phyloP scores from a whole-genome alignment of 2,113 vertebrate species.

The Albula glossodonta region DNA sequence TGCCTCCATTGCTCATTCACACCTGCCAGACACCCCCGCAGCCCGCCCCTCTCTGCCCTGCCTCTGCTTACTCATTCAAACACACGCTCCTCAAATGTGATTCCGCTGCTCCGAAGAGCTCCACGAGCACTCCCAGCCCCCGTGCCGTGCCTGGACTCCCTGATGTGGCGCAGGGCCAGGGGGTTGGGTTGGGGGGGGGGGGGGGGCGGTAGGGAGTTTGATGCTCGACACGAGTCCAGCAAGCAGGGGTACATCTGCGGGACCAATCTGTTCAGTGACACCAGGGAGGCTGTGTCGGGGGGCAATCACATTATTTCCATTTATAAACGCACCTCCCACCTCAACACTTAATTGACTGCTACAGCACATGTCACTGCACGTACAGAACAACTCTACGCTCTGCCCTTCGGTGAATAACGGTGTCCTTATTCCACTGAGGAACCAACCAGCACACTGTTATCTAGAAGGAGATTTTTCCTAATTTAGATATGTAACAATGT shows the following conservation, averaged over 20 bases:
- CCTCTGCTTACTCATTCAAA: constrained; percentile 43
- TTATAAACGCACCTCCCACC: too few relatives aligned
- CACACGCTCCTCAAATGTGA: constrained; percentile 43
- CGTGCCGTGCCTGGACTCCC: constrained; percentile 26
- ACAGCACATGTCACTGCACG: too few relatives aligned
- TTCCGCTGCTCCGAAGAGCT: constrained; percentile 33
- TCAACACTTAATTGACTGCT: too few relatives aligned
- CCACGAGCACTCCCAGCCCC: constrained; percentile 40
- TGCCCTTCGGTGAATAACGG: too few relatives aligned
- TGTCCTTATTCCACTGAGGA: too few relatives aligned
- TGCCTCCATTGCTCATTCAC: constrained; percentile 27
- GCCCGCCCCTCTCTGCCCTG: neutral
- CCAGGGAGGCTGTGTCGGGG: too few relatives aligned
- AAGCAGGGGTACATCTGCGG: neutral
- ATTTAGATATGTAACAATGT: too few relatives aligned
- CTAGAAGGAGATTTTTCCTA: too few relatives aligned
- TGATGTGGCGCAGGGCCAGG: constrained; percentile 33
- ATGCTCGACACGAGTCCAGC: neutral
- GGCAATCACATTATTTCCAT: too few relatives aligned
- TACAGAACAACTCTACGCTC: too few relatives aligned
- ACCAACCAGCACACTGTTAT: too few relatives aligned
- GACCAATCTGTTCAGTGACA: neutral
- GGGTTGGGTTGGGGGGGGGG: neutral
- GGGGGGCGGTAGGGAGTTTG: neutral
- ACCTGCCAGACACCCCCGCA: constrained; percentile 28